phyloP scores from a whole-genome alignment of 2,888 invertebrate species.

The Phasia obesa region DNA sequence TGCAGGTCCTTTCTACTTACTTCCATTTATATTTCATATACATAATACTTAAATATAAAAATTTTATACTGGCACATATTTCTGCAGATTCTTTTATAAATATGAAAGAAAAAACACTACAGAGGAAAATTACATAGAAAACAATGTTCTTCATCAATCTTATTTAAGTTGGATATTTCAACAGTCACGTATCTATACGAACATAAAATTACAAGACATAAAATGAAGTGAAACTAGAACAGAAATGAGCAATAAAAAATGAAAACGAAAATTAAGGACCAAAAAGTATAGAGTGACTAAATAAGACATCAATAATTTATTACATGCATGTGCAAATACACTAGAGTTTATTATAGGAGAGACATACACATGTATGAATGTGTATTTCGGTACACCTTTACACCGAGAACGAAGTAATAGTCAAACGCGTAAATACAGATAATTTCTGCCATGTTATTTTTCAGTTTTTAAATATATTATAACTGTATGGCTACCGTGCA shows the following conservation, averaged over 20 bases:
- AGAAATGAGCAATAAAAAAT: conserved; percentile 17
- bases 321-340: conserved; percentile 23
- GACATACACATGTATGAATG: no score
- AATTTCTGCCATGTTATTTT: no score
- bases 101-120: not conserved
- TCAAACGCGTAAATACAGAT: no score
- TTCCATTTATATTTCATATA: not conserved
- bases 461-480: no score
- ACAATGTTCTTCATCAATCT: conserved; percentile 60
- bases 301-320: conserved; percentile 68
- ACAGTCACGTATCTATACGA: conserved; percentile 67
- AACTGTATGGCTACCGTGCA: no score
- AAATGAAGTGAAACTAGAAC: conserved; percentile 66
- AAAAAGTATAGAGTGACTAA: conserved; percentile 56
- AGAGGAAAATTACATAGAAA: not conserved
- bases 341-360: not conserved
- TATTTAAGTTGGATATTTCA: conserved; percentile 63
- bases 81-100: conserved; percentile 2
- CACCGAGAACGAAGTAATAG: no score
- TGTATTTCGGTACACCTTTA: no score
- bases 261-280: conserved; percentile 45
- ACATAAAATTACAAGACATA: conserved; percentile 70
- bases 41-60: not conserved
- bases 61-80: not conserved
- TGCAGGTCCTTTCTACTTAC: not conserved